A percentile compares a stretch with the other conserved stretches of the same genome.
Conservation (phyloP, 2,797 vertebrate genomes). For the Etheostoma perlongum region DNA sequence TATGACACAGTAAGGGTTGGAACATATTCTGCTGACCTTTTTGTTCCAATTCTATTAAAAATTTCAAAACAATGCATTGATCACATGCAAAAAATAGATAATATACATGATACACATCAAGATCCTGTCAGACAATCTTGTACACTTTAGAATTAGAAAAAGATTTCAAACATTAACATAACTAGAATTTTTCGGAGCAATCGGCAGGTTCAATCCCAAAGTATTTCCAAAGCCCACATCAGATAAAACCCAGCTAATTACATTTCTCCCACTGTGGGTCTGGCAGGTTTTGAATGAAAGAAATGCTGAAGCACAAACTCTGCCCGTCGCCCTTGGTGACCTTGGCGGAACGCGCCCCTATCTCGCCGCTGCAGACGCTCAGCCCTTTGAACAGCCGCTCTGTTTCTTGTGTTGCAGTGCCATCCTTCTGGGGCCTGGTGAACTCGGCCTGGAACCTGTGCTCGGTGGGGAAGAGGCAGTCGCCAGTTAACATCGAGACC, state of each 20-base stretch:
- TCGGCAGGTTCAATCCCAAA: slow-evolving; percentile 1
- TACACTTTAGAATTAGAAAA: neutral
- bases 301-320: neutral
- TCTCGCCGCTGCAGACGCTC: slow-evolving; percentile 42
- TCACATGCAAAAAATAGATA: neutral
- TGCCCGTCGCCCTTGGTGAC: slow-evolving; percentile 13
- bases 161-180: neutral
- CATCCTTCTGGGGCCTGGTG: slow-evolving; percentile 99
- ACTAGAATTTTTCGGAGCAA: neutral
- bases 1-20: neutral
- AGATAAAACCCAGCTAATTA: slow-evolving; percentile 30
- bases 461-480: slow-evolving; percentile 98
- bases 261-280: slow-evolving; percentile 24
- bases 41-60: neutral
- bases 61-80: neutral
- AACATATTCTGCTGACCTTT: neutral
- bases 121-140: no score
- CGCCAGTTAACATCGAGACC: slow-evolving; percentile 98
- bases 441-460: slow-evolving; percentile 99
- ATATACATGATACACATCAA: neutral
- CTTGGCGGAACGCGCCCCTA: slow-evolving; percentile 13
- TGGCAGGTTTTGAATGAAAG: slow-evolving; percentile 9
- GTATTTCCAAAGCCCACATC: slow-evolving; percentile 28
- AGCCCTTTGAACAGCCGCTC: slow-evolving; percentile 21
- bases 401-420: slow-evolving; percentile 86